A percentile compares a stretch with the other conserved stretches of the same genome.
These are phyloP conservation scores for Paralvinella palmiformis DNA, from an alignment of 1,140 invertebrate species.

Conservation along the genomic window DNA sequence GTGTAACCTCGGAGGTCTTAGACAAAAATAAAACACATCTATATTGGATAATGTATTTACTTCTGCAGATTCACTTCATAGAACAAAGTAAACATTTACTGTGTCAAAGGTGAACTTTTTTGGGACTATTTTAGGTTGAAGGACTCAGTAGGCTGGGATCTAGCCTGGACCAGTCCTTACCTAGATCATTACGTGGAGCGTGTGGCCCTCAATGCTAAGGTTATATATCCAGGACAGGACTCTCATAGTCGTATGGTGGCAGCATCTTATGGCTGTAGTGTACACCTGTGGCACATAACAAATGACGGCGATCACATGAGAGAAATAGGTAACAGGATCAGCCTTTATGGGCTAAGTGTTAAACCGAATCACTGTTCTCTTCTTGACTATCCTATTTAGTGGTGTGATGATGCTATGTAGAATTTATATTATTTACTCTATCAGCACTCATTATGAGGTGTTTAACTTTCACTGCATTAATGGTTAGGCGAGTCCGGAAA, in stretches of 20 bases:
- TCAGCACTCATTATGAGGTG: not conserved
- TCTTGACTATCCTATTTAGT: not conserved
- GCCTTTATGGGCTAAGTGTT: not conserved
- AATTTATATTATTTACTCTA: not conserved
- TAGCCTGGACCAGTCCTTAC: constrained; percentile 86
- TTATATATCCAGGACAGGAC: constrained; percentile 56
- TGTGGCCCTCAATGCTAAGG: constrained; percentile 91
- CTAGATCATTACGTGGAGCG: constrained; percentile 84
- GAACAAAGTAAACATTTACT: not conserved
- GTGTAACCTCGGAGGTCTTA: not conserved
- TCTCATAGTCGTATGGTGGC: constrained; percentile 75
- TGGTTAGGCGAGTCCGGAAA: too few relatives aligned
- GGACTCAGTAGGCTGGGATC: constrained; percentile 92
- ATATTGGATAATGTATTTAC: not conserved
- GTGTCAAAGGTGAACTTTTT: constrained; percentile 11
- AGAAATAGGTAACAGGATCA: constrained; percentile 63
- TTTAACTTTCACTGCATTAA: not conserved
- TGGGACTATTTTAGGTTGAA: constrained; percentile 64
- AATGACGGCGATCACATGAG: constrained; percentile 66
- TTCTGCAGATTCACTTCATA: not conserved
- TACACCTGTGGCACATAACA: constrained; percentile 78
- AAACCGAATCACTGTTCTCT: not conserved
- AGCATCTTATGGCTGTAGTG: constrained; percentile 74
- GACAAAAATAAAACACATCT: not conserved
- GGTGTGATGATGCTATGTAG: not conserved